These are phyloP conservation scores for Gnatocerus cornutus DNA, from an alignment of 2,888 invertebrate species.

Conservation along the genomic window DNA sequence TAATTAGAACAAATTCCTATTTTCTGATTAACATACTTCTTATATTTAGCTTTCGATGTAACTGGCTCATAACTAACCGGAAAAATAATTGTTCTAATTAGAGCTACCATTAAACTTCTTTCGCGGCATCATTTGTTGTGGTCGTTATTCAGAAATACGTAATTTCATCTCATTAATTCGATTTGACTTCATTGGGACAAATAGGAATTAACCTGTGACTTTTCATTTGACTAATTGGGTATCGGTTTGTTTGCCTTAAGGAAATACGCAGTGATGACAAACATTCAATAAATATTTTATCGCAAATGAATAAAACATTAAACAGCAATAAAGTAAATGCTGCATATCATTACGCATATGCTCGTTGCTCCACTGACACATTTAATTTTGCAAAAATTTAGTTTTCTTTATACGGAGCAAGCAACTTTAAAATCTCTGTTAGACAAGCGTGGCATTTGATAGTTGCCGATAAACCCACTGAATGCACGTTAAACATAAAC, in stretches of 20 bases:
- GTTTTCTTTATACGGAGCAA: too few relatives aligned
- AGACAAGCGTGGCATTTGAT: too few relatives aligned
- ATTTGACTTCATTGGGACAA: conserved; percentile 3
- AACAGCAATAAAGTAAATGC: too few relatives aligned
- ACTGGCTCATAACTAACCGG: conserved; percentile 11
- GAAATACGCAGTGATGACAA: too few relatives aligned
- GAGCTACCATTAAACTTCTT: conserved; percentile 12
- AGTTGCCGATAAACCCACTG: too few relatives aligned
- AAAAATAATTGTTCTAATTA: conserved; percentile 26
- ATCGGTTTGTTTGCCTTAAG: background rate
- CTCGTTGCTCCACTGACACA: too few relatives aligned
- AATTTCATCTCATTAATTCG: conserved; percentile 16
- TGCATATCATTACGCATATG: too few relatives aligned
- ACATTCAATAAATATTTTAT: too few relatives aligned
- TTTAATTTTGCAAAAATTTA: too few relatives aligned
- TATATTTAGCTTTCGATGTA: conserved; percentile 3
- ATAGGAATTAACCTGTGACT: conserved; percentile 6
- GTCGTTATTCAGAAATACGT: conserved; percentile 16
- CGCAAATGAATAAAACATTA: too few relatives aligned
- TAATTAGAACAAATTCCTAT: conserved; percentile 14
- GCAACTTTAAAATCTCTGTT: too few relatives aligned
- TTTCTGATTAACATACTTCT: background rate
- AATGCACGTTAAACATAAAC: too few relatives aligned
- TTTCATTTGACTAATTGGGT: conserved; percentile 8
- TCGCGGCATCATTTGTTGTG: conserved; percentile 6